Evolutionary conservation across 2,113 vertebrate species (phyloP).

Genomic region (Nanorana parkeri): DNA sequence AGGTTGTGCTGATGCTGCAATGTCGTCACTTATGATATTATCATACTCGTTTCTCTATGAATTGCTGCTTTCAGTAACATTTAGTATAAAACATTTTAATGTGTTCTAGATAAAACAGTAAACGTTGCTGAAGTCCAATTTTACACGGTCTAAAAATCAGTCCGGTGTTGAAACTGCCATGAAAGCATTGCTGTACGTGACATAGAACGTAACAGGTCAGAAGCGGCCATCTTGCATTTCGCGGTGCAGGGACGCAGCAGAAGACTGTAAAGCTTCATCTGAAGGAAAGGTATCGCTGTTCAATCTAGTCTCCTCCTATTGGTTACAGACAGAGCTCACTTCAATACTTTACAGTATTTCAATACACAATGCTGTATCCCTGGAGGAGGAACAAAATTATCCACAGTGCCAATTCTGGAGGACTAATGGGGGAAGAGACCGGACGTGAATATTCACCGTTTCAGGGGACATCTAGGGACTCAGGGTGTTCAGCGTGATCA

Average conservation of each 20-base stretch:
- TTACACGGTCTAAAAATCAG: neutral
- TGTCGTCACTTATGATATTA: too few relatives aligned
- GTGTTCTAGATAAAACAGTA: too few relatives aligned
- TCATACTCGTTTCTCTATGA: too few relatives aligned
- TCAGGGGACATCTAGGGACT: neutral
- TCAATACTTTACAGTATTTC: neutral
- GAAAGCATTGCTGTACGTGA: neutral
- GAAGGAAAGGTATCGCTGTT: too few relatives aligned
- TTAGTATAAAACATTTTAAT: too few relatives aligned
- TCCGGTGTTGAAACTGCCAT: neutral
- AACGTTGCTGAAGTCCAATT: neutral
- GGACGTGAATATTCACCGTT: neutral
- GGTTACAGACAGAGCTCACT: neutral
- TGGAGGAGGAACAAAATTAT: neutral
- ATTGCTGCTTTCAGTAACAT: too few relatives aligned
- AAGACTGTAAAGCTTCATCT: neutral
- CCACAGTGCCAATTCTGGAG: neutral
- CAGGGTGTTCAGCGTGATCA: neutral
- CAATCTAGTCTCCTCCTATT: neutral
- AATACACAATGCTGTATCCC: slow-evolving; percentile 1
- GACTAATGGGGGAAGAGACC: neutral
- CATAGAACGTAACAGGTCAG: neutral
- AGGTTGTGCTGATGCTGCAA: too few relatives aligned
- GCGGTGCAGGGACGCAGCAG: neutral
- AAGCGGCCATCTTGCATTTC: slow-evolving; percentile 15